Percentiles rank a stretch among this genome's conserved stretches.
Conservation (phyloP, 2,797 vertebrate species). For the Heliangelus exortis region DNA sequence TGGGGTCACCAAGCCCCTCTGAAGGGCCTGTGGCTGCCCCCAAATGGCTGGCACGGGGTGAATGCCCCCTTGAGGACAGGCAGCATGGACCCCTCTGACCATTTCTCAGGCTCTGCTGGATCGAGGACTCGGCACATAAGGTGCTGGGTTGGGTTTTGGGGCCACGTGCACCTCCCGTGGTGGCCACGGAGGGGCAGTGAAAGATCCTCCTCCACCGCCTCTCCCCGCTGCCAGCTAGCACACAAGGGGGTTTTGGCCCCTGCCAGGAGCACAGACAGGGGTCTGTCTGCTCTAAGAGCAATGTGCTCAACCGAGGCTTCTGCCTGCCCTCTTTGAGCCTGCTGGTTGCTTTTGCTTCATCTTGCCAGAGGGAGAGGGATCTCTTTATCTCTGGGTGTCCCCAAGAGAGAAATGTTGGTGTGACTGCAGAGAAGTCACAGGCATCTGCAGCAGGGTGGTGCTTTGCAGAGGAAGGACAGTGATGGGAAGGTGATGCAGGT, state of each 20-base stretch:
- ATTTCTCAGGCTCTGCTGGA: rapidly evolving
- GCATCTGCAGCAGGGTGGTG: neutral
- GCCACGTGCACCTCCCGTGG: neutral
- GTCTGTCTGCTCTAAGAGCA: rapidly evolving
- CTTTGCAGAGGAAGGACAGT: neutral
- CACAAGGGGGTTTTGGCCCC: rapidly evolving
- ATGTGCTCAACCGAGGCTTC: rapidly evolving
- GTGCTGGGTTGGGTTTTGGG: neutral
- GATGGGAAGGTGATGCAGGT: neutral
- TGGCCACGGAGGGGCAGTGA: constrained; percentile 44
- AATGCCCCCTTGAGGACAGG: neutral
- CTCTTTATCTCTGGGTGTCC: neutral
- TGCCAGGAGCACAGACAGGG: too few species aligned
- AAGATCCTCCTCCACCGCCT: rapidly evolving
- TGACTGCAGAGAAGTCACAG: neutral
- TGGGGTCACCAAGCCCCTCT: rapidly evolving
- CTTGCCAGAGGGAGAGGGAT: rapidly evolving
- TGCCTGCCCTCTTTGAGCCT: neutral
- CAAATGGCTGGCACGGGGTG: neutral
- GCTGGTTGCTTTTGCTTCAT: neutral
- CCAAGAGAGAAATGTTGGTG: rapidly evolving
- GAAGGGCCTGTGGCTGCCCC: neutral
- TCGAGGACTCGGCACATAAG: rapidly evolving
- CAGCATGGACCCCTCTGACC: rapidly evolving
- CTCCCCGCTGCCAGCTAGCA: neutral